A percentile compares a stretch with the other conserved stretches of the same genome.
Conservation (phyloP, 1,140 invertebrate species). For the Semibalanus balanoides region DNA sequence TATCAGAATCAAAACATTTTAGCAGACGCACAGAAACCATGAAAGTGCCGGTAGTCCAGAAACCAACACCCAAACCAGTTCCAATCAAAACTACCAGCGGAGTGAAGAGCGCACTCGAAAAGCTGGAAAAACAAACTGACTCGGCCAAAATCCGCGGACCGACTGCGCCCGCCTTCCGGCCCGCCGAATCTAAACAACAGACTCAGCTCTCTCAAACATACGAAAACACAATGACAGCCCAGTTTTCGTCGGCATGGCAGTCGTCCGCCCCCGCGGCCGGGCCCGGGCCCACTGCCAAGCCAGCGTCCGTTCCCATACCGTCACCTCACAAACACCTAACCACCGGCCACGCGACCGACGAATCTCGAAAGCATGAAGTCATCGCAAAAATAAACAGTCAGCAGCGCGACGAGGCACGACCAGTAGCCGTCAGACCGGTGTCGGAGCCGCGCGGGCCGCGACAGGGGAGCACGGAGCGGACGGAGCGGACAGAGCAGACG, state of each 20-base stretch:
- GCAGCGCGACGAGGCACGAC: neutral
- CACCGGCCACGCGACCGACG: neutral
- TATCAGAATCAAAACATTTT: neutral
- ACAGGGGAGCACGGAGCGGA: neutral
- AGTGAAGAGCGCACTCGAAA: neutral
- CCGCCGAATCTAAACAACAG: neutral
- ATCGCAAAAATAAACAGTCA: neutral
- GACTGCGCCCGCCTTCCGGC: neutral
- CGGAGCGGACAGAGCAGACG: neutral
- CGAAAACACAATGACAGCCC: neutral
- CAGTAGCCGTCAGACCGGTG: neutral
- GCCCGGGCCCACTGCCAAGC: neutral
- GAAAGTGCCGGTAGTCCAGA: neutral
- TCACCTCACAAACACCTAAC: neutral
- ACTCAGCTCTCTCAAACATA: neutral
- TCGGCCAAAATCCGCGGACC: neutral
- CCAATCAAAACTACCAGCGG: neutral
- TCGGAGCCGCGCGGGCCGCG: neutral
- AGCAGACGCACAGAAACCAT: neutral
- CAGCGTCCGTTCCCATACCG: neutral
- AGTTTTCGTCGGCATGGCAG: neutral
- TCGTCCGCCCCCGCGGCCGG: neutral
- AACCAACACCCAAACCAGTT: neutral
- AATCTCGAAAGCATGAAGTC: neutral
- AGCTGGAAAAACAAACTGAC: neutral